These are phyloP conservation scores for Andricus quercusramuli DNA, from an alignment of 2,888 invertebrate species.

Conservation along the genomic window DNA sequence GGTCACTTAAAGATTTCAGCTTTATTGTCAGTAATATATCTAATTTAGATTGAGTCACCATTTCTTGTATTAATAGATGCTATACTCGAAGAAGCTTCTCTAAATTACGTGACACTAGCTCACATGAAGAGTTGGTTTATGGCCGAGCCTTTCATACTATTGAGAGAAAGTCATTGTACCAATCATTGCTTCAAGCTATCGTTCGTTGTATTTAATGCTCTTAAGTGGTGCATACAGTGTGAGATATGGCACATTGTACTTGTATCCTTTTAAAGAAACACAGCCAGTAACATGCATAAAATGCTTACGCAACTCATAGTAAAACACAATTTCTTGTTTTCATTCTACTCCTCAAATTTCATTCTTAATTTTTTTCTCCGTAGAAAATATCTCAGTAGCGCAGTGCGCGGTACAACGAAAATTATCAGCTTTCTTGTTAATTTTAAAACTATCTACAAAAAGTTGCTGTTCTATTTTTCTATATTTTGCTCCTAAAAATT, in stretches of 20 bases:
- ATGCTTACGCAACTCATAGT: background rate
- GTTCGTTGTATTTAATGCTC: conserved; percentile 17
- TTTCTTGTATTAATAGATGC: conserved; percentile 28
- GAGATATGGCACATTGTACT: conserved; percentile 9
- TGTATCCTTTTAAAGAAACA: background rate
- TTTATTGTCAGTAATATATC: conserved; percentile 16
- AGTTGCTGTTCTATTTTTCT: no score
- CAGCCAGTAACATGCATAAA: background rate
- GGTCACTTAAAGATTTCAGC: conserved; percentile 18
- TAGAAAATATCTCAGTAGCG: no score
- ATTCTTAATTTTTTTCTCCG: no score
- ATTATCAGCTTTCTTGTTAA: no score
- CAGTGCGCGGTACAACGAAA: no score
- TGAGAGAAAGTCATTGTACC: conserved; percentile 30
- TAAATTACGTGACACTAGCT: conserved; percentile 23
- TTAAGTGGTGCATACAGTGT: background rate
- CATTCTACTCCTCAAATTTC: no score
- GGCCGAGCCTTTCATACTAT: conserved; percentile 6
- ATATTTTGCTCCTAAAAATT: no score
- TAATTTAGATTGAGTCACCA: conserved; percentile 28
- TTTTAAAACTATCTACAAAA: no score
- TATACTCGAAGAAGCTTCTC: background rate
- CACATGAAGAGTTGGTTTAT: conserved; percentile 5
- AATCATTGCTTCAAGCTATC: conserved; percentile 15
- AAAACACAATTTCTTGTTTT: background rate